phyloP scores from a whole-genome alignment of 1,140 invertebrate genomes.

The Mycetomoellerius zeteki region DNA sequence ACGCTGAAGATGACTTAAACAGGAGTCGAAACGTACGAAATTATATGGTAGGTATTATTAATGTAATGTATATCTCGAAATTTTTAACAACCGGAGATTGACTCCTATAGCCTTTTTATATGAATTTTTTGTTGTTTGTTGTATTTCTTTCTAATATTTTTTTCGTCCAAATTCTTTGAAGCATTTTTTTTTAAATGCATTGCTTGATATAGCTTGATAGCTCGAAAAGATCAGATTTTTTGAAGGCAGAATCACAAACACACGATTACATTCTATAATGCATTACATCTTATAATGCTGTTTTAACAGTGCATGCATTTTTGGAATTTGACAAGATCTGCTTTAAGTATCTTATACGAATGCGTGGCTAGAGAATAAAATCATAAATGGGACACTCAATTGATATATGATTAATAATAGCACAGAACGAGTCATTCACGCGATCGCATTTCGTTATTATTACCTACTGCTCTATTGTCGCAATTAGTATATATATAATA shows the following conservation, averaged over 20 bases:
- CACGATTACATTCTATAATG: background rate
- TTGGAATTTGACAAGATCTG: background rate
- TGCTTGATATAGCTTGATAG: background rate
- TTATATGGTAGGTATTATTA: no score
- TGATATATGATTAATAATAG: constrained; percentile 62
- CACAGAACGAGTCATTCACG: background rate
- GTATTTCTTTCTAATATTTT: constrained; percentile 31
- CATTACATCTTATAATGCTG: background rate
- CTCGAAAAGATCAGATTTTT: constrained; percentile 8
- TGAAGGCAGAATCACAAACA: background rate
- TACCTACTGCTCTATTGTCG: constrained; percentile 40
- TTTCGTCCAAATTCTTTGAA: background rate
- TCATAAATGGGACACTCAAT: constrained; percentile 48
- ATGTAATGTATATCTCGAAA: no score
- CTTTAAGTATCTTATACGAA: background rate
- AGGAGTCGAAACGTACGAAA: no score
- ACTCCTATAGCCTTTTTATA: no score
- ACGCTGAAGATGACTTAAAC: no score
- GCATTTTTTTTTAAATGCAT: constrained; percentile 5
- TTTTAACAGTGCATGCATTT: background rate
- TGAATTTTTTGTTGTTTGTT: no score
- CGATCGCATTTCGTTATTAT: constrained; percentile 46
- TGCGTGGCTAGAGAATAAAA: constrained; percentile 39
- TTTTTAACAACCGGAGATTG: no score
- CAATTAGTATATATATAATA: constrained; percentile 37